phyloP scores from a whole-genome alignment of 2,888 invertebrate genomes.

The Amorpha juglandis region DNA sequence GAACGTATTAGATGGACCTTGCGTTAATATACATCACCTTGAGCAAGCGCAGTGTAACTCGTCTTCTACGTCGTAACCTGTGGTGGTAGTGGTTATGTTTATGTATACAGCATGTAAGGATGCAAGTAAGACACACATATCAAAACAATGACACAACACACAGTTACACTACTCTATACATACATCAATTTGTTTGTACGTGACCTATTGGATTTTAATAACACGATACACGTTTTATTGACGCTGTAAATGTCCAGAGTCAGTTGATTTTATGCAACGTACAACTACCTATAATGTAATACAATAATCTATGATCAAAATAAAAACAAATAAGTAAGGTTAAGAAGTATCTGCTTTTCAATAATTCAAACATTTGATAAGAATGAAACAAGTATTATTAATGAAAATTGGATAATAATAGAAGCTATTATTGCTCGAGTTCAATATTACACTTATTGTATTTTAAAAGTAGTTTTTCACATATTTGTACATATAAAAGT shows the following conservation, averaged over 20 bases:
- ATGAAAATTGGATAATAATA: not conserved
- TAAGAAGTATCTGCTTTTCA: not conserved
- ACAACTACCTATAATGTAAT: not conserved
- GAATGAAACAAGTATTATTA: not conserved
- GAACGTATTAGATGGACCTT: constrained; percentile 75
- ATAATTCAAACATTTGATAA: not conserved
- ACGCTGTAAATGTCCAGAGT: not conserved
- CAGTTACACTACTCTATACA: not conserved
- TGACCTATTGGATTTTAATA: constrained; percentile 10
- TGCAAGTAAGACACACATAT: not conserved
- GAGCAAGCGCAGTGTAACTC: constrained; percentile 45
- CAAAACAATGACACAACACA: constrained; percentile 1
- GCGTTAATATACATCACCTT: constrained; percentile 66
- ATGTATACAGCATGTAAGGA: not conserved
- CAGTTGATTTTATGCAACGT: not conserved
- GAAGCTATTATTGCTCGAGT: not conserved
- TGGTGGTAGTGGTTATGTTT: constrained; percentile 1
- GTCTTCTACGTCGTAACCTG: constrained; percentile 19
- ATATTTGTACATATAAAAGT: not conserved
- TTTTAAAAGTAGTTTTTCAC: not conserved
- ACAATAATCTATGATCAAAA: not conserved
- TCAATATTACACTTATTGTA: not conserved
- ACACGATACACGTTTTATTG: constrained; percentile 10
- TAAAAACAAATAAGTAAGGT: not conserved
- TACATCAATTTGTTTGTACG: constrained; percentile 3